Percentiles rank a stretch among this genome's conserved stretches.
phyloP scores from a whole-genome alignment of 2,888 invertebrate genomes.

The Melanargia galathea region DNA sequence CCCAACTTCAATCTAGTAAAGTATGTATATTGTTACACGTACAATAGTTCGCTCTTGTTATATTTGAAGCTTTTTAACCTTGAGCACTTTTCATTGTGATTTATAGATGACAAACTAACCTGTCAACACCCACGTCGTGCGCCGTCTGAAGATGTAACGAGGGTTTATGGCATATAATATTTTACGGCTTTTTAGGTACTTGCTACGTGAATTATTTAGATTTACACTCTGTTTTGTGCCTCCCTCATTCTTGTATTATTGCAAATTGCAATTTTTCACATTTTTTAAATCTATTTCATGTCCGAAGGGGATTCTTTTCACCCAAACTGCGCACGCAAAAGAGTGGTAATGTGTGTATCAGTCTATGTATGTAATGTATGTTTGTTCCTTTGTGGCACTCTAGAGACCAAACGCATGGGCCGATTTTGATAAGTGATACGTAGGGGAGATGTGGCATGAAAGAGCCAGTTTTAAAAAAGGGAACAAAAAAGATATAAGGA shows the following conservation, averaged over 20 bases:
- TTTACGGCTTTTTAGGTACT: slow-evolving; percentile 6
- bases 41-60: slow-evolving; percentile 16
- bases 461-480: too few relatives aligned
- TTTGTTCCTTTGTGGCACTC: too few relatives aligned
- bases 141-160: slow-evolving; percentile 24
- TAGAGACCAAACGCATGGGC: too few relatives aligned
- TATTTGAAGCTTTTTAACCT: slow-evolving; percentile 22
- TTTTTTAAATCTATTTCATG: too few relatives aligned
- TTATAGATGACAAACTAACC: slow-evolving; percentile 32
- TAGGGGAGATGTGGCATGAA: too few relatives aligned
- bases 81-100: slow-evolving; percentile 31
- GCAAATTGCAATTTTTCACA: too few relatives aligned
- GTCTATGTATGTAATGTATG: too few relatives aligned
- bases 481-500: too few relatives aligned
- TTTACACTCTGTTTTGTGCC: not conserved
- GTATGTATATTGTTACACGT: slow-evolving; percentile 3
- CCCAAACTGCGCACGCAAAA: too few relatives aligned
- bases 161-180: slow-evolving; percentile 9
- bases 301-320: too few relatives aligned
- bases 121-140: slow-evolving; percentile 36
- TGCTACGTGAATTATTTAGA: not conserved
- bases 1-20: not conserved
- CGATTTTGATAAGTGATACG: too few relatives aligned
- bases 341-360: too few relatives aligned
- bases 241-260: not conserved